Evolutionary conservation across 2,888 invertebrate species (phyloP), one percentile per base, ranked within the genome.

Genomic region (Dicyrtoma fusca): DNA sequence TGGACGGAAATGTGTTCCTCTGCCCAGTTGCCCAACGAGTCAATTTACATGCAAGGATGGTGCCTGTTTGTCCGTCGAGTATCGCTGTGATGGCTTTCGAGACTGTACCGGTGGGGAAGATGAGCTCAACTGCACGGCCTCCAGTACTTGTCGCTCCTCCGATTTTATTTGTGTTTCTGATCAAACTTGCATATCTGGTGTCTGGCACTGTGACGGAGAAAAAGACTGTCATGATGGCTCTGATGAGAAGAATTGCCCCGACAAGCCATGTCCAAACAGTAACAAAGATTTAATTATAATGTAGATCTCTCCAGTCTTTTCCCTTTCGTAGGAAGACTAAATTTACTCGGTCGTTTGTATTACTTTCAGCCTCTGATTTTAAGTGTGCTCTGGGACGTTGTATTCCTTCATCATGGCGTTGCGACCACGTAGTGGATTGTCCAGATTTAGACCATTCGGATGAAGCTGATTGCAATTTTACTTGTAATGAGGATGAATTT

Each of bases 11-110:
- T 85, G 84, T 75, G 70, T 75, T 68, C 76, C 83, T 6, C 51
- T 73, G 34, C 64, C 65, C 21, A 26, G 47, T 6, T 81, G 73
- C 80, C 82, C 82, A 2, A 81, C 82, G 0, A 85, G 85, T 0
- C 84, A 85, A 82, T 80, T 78, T 47, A 88, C 88, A 74, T 94
- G 94, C 82, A 83, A 83, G 25, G 87, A 87, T 75, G 90, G 89
- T 0, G 84, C 87, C 21, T 82, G 82, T 70, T 77, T 82, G 49
- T 77, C 78, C 45, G 63, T 71, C 19, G 74, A 78, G 14, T 77
- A 76, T 63, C 71, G 79, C 34, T 82, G 82, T 64, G 81, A 82
- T 74, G 81, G 81, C 19, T 73, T 78, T 10, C 44, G 64, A 10
- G 82, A 82, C 69, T 82, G 82, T 55, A 73, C 74, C 42, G 71